These are phyloP conservation scores for Xiphophorus couchianus DNA, from an alignment of 2,113 vertebrate species.

Conservation along the genomic window DNA sequence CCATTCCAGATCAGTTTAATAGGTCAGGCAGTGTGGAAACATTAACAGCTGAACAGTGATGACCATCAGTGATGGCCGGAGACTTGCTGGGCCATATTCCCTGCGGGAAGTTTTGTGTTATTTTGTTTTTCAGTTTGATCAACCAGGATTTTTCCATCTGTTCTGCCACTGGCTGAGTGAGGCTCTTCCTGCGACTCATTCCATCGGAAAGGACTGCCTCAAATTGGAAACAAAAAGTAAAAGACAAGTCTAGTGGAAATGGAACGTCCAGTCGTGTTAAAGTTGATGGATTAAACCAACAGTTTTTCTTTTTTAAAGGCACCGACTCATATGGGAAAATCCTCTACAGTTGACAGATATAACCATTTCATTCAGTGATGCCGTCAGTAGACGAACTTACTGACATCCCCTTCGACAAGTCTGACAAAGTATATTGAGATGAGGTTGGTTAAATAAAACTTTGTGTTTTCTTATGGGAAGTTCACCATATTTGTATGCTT, in stretches of 20 bases:
- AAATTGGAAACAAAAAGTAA: slow-evolving; percentile 22
- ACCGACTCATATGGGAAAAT: neutral
- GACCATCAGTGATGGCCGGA: neutral
- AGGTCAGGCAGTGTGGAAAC: slow-evolving; percentile 12
- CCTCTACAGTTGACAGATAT: slow-evolving; percentile 23
- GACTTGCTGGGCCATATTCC: neutral
- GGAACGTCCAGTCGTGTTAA: slow-evolving; percentile 10
- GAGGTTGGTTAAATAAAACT: neutral
- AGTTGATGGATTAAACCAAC: slow-evolving; percentile 15
- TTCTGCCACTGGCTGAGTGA: slow-evolving; percentile 3
- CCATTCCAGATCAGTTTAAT: slow-evolving; percentile 2
- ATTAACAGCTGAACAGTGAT: neutral
- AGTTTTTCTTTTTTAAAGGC: neutral
- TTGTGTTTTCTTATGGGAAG: no score
- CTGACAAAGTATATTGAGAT: slow-evolving; percentile 8
- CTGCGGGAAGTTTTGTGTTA: neutral
- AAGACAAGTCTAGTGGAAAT: slow-evolving; percentile 8
- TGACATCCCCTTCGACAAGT: slow-evolving; percentile 16
- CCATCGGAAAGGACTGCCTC: neutral
- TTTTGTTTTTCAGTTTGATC: slow-evolving; percentile 18
- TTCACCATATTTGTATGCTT: no score
- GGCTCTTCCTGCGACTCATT: slow-evolving; percentile 20
- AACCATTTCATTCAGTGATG: slow-evolving; percentile 18
- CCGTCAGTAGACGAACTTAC: slow-evolving; percentile 1
- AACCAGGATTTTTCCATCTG: slow-evolving; percentile 9